phyloP scores from a whole-genome alignment of 2,888 invertebrate genomes.

The Oscheius sp. region DNA sequence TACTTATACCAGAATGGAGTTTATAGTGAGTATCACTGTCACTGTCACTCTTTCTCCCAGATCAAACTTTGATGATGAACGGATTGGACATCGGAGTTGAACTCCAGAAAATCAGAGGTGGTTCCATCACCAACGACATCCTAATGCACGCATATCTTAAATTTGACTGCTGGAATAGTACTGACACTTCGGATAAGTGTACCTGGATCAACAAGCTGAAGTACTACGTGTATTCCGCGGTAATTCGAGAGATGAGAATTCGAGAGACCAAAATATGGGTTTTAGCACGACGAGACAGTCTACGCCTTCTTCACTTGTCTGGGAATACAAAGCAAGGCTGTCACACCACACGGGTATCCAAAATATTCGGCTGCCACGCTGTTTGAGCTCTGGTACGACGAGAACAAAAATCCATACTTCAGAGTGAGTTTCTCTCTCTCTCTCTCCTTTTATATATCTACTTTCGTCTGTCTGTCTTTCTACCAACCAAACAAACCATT shows the following conservation, averaged over 20 bases:
- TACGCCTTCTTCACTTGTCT: constrained; percentile 57
- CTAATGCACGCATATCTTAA: constrained; percentile 54
- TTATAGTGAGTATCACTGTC: constrained; percentile 40
- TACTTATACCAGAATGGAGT: constrained; percentile 56
- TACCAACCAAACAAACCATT: constrained; percentile 14
- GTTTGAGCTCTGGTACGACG: constrained; percentile 53
- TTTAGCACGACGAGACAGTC: constrained; percentile 62
- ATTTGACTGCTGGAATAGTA: constrained; percentile 36
- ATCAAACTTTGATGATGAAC: constrained; percentile 40
- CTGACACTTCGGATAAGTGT: constrained; percentile 33
- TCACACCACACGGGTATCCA: constrained; percentile 53
- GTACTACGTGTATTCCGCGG: constrained; percentile 59
- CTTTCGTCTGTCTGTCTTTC: background rate
- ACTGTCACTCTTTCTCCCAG: constrained; percentile 30
- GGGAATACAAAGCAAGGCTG: constrained; percentile 46
- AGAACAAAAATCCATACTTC: constrained; percentile 43
- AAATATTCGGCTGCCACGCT: constrained; percentile 54
- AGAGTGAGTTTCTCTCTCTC: constrained; percentile 34
- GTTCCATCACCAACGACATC: constrained; percentile 53
- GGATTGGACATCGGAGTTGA: constrained; percentile 51
- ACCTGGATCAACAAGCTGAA: constrained; percentile 54
- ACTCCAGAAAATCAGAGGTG: constrained; percentile 47
- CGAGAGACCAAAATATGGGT: background rate
- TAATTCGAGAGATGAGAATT: constrained; percentile 7
- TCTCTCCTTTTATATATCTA: background rate